Percentiles rank a stretch among this genome's conserved stretches.
These are phyloP conservation scores for Drepana arcuata DNA, from an alignment of 1,140 invertebrate genomes.

Conservation along the genomic window DNA sequence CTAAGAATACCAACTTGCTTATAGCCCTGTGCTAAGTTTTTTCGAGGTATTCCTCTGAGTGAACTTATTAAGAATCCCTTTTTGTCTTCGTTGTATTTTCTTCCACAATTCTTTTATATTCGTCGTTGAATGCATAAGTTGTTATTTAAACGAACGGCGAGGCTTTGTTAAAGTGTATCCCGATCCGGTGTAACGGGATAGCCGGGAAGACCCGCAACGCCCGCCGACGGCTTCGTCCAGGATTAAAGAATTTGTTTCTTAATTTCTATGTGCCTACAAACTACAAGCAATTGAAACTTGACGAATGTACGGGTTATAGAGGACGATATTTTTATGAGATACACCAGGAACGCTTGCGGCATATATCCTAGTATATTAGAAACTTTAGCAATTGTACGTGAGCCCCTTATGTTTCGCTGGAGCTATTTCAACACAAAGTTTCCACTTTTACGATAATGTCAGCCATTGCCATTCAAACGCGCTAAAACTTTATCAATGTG, in stretches of 20 bases:
- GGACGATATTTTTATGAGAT: conserved; percentile 44
- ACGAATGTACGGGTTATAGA: conserved; percentile 16
- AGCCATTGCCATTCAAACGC: conserved; percentile 68
- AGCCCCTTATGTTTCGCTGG: conserved; percentile 65
- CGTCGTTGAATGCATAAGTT: no score
- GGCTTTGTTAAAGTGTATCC: conserved; percentile 37
- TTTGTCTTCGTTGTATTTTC: no score
- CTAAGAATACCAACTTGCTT: no score
- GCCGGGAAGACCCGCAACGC: conserved; percentile 35
- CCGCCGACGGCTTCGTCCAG: conserved; percentile 30
- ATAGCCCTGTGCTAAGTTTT: no score
- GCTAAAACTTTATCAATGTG: conserved; percentile 68
- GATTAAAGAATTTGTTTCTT: conserved; percentile 46
- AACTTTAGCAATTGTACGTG: conserved; percentile 67
- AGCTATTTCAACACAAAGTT: conserved; percentile 64
- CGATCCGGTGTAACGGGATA: conserved; percentile 37
- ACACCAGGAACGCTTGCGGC: conserved; percentile 49
- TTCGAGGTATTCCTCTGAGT: no score
- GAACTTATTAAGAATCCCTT: no score
- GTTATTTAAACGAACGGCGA: no score
- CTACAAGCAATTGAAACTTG: conserved; percentile 8
- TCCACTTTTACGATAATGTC: conserved; percentile 70
- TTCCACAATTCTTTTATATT: no score
- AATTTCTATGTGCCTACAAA: conserved; percentile 22
- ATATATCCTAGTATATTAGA: conserved; percentile 59